Conservation (phyloP, 1,140 invertebrate genomes). For the Zophobas morio region DNA sequence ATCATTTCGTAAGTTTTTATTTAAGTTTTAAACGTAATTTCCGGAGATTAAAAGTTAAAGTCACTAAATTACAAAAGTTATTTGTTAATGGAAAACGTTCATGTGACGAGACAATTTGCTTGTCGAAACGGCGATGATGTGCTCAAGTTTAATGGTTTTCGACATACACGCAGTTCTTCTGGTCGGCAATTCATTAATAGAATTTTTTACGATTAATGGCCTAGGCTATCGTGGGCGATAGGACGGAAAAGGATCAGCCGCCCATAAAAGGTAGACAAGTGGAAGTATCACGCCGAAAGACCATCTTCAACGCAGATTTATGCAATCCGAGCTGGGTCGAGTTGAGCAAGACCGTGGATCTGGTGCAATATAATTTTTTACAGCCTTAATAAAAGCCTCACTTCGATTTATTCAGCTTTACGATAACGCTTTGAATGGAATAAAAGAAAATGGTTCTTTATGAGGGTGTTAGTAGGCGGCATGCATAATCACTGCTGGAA, state of each 20-base stretch:
- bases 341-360: slow-evolving; percentile 34
- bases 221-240: not conserved
- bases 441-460: slow-evolving; percentile 47
- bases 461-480: slow-evolving; percentile 45
- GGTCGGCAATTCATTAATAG: not conserved
- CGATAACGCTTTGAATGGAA: slow-evolving; percentile 43
- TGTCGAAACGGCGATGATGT: not conserved
- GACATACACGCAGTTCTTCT: not conserved
- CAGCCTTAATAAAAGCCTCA: slow-evolving; percentile 33
- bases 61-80: slow-evolving; percentile 31
- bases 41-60: slow-evolving; percentile 38
- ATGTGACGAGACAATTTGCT: slow-evolving; percentile 23
- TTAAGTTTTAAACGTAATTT: slow-evolving; percentile 41
- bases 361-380: slow-evolving; percentile 40
- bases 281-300: slow-evolving; percentile 3
- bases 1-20: slow-evolving; percentile 41
- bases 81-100: slow-evolving; percentile 36
- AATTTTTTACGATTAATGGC: slow-evolving; percentile 5
- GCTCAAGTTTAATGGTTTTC: slow-evolving; percentile 12
- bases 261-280: slow-evolving; percentile 6
- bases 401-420: slow-evolving; percentile 42
- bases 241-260: not conserved
- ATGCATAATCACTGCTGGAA: slow-evolving; percentile 42
- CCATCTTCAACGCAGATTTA: slow-evolving; percentile 12
- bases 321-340: slow-evolving; percentile 4